Percentiles rank a stretch among this genome's conserved stretches.
Conservation (phyloP, 2,113 vertebrate species). For the Ailurus styani region DNA sequence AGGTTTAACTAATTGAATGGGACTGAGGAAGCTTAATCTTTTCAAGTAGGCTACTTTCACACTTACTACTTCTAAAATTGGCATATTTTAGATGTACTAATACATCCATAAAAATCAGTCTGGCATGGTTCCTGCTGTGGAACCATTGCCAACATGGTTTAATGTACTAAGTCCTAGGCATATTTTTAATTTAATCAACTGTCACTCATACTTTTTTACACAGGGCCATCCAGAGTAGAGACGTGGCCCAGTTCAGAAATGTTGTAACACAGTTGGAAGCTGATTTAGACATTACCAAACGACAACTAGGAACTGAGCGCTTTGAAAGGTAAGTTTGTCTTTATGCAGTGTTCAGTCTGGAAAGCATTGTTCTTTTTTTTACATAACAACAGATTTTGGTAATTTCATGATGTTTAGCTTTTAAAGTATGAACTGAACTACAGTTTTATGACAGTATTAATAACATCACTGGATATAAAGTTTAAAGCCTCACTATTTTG, state of each 20-base stretch:
- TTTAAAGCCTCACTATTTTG: conserved; percentile 9
- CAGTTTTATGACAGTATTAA: neutral
- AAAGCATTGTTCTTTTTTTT: neutral
- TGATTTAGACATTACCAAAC: conserved; percentile 84
- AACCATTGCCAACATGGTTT: conserved; percentile 28
- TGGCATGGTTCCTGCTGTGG: neutral
- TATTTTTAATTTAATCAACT: conserved; percentile 32
- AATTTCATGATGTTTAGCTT: conserved; percentile 11
- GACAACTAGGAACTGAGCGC: conserved; percentile 83
- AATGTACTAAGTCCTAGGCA: neutral
- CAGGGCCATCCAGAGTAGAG: conserved; percentile 78
- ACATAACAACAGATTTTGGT: neutral
- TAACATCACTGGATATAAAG: neutral
- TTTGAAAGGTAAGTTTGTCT: conserved; percentile 83
- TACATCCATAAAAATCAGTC: neutral
- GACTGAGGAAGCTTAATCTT: neutral
- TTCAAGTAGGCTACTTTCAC: neutral
- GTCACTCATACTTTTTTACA: conserved; percentile 37
- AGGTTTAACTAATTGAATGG: neutral
- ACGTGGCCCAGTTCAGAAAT: conserved; percentile 84
- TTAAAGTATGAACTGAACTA: neutral
- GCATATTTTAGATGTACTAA: neutral
- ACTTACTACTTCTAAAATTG: neutral
- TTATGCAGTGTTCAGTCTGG: neutral
- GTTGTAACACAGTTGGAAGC: conserved; percentile 80